Conservation (phyloP, 2,113 vertebrate species). For the Hippocampus guttulatus region DNA sequence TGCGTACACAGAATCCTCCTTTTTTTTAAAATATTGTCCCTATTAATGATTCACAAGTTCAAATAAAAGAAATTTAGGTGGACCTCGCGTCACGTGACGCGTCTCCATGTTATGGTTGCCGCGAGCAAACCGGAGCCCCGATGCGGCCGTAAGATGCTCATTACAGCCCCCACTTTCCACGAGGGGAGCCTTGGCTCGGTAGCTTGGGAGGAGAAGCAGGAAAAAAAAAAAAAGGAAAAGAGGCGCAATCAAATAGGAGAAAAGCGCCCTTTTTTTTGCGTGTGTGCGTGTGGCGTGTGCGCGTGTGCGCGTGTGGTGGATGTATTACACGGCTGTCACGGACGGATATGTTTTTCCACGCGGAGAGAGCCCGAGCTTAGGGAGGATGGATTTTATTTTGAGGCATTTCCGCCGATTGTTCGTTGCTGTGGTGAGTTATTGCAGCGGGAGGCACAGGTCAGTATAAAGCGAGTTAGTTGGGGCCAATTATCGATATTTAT, state of each 20-base stretch:
- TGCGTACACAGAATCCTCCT: slow-evolving; percentile 52
- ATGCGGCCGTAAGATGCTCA: slow-evolving; percentile 84
- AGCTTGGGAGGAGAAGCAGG: slow-evolving; percentile 30
- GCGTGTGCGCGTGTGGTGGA: background rate
- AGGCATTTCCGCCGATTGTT: slow-evolving; percentile 99
- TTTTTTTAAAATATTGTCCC: slow-evolving; percentile 73
- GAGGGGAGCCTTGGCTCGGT: slow-evolving; percentile 79
- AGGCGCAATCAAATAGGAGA: slow-evolving; percentile 33
- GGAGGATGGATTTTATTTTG: slow-evolving; percentile 99
- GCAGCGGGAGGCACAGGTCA: slow-evolving; percentile 86
- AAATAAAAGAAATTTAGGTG: slow-evolving; percentile 97
- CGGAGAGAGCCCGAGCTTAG: slow-evolving; percentile 60
- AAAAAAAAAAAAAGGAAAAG: slow-evolving; percentile 29
- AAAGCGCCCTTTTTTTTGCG: slow-evolving; percentile 31
- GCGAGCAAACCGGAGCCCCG: slow-evolving; percentile 80
- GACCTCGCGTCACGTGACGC: slow-evolving; percentile 97
- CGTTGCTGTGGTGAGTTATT: slow-evolving; percentile 92
- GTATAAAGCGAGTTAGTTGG: slow-evolving; percentile 63
- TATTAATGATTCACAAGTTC: slow-evolving; percentile 91
- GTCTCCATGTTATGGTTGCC: slow-evolving; percentile 88
- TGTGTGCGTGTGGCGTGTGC: background rate
- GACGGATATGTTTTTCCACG: slow-evolving; percentile 76
- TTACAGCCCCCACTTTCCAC: slow-evolving; percentile 82
- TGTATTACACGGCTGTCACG: slow-evolving; percentile 68
- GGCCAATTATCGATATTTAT: slow-evolving; percentile 1